Percentiles rank a stretch among this genome's conserved stretches.
Conservation (phyloP, 2,888 invertebrate genomes). For the Orchestes rusci region DNA sequence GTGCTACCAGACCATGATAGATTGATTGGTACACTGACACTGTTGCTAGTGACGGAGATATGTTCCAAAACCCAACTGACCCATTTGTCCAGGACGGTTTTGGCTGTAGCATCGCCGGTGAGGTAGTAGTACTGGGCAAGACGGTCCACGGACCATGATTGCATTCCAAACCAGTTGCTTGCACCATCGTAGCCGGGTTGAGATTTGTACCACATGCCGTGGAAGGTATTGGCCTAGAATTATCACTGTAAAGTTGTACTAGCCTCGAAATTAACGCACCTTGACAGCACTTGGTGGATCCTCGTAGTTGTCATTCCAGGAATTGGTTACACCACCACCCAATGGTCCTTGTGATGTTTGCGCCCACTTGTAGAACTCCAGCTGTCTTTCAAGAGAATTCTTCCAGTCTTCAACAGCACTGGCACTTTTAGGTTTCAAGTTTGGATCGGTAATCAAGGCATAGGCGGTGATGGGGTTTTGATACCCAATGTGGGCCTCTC, state of each 20-base stretch:
- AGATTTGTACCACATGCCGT: constrained; percentile 27
- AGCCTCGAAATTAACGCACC: constrained; percentile 2
- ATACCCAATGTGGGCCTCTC: constrained; percentile 29
- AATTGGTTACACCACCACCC: constrained; percentile 31
- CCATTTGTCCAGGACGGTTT: constrained; percentile 27
- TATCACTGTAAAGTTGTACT: neutral
- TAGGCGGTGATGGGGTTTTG: constrained; percentile 30
- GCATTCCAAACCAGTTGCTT: constrained; percentile 22
- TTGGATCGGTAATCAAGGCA: constrained; percentile 24
- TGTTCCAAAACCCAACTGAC: constrained; percentile 24
- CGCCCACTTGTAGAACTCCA: constrained; percentile 27
- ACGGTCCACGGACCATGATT: constrained; percentile 28
- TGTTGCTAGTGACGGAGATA: constrained; percentile 11
- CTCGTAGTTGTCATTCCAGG: constrained; percentile 27
- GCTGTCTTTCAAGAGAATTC: constrained; percentile 27
- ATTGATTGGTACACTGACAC: constrained; percentile 17
- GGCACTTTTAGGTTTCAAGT: constrained; percentile 24
- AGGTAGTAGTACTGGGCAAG: constrained; percentile 29
- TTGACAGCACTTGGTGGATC: constrained; percentile 23
- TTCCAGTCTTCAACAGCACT: constrained; percentile 28
- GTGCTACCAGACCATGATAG: constrained; percentile 26
- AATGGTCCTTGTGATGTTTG: constrained; percentile 28
- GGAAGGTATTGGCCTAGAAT: constrained; percentile 18
- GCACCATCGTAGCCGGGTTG: constrained; percentile 22
- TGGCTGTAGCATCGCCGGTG: constrained; percentile 25